A percentile compares a stretch with the other conserved stretches of the same genome.
Evolutionary conservation across 2,797 vertebrate species (phyloP).

Genomic region (Denticeps clupeoides): DNA sequence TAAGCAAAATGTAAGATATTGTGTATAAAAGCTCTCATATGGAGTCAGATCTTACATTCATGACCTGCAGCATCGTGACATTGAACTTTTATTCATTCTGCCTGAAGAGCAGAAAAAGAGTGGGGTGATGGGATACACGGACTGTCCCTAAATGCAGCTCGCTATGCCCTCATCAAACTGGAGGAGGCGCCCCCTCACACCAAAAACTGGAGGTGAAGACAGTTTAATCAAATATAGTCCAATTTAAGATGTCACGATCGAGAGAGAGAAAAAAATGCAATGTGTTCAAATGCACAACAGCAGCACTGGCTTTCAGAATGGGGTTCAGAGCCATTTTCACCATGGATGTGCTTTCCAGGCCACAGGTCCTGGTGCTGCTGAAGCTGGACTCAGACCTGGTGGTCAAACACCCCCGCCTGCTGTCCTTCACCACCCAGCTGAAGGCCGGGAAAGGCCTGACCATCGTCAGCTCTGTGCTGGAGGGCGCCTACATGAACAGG

Average conservation of each 20-base stretch:
- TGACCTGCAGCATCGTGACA: no score
- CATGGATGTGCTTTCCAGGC: constrained; percentile 47
- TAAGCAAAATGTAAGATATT: neutral
- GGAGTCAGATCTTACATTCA: no score
- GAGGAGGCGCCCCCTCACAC: constrained; percentile 81
- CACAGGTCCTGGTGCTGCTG: constrained; percentile 81
- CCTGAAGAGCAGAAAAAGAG: constrained; percentile 79
- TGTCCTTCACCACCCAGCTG: constrained; percentile 81
- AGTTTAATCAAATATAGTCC: neutral
- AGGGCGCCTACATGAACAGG: constrained; percentile 77
- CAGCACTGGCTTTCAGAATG: no score
- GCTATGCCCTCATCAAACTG: constrained; percentile 78
- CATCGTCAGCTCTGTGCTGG: constrained; percentile 80
- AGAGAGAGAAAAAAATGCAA: no score
- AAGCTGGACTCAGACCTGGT: constrained; percentile 67
- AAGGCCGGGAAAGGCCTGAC: constrained; percentile 91
- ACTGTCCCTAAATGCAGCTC: constrained; percentile 83
- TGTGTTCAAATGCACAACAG: no score
- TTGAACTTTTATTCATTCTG: neutral
- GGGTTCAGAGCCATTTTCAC: neutral
- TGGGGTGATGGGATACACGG: constrained; percentile 93
- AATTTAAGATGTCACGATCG: no score
- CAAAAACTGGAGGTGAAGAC: constrained; percentile 87
- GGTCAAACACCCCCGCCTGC: constrained; percentile 78
- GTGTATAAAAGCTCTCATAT: no score